Evolutionary conservation across 2,113 vertebrate species (phyloP).

Genomic region (Leucoraja erinaceus): DNA sequence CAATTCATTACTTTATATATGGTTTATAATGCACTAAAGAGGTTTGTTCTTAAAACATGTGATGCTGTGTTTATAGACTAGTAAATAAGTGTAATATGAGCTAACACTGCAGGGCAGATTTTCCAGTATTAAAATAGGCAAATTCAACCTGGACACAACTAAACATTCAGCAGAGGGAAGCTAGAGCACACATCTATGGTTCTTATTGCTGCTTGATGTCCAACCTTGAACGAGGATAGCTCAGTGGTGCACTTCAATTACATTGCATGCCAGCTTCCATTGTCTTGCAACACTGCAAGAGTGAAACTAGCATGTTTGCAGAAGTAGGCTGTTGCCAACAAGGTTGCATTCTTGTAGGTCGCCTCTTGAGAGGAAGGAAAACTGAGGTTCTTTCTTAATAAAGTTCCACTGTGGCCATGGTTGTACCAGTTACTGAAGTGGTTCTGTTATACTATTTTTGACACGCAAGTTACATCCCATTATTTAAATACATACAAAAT

Average conservation of each 20-base stretch:
- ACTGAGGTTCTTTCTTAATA: not conserved
- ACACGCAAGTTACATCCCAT: not conserved
- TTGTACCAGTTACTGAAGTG: not conserved
- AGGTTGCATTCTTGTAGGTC: not conserved
- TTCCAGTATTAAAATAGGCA: not conserved
- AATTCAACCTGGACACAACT: not conserved
- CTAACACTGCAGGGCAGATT: not conserved
- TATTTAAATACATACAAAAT: not conserved
- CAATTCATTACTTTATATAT: slow-evolving; percentile 4
- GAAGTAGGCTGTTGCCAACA: not conserved
- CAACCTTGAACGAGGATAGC: not conserved
- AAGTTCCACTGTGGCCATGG: not conserved
- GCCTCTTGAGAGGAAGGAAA: not conserved
- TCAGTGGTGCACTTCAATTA: not conserved
- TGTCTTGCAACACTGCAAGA: not conserved
- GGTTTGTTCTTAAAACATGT: not conserved
- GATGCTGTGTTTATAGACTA: not conserved
- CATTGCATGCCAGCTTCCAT: not conserved
- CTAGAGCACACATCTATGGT: not conserved
- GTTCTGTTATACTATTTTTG: not conserved
- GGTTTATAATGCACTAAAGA: not conserved
- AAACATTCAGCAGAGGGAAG: not conserved
- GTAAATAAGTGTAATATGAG: not conserved
- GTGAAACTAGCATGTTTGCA: not conserved
- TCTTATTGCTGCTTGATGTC: not conserved